Evolutionary conservation across 2,888 invertebrate genomes (phyloP), one percentile per base, ranked within the genome.

Genomic region (Hypsopygia costalis): DNA sequence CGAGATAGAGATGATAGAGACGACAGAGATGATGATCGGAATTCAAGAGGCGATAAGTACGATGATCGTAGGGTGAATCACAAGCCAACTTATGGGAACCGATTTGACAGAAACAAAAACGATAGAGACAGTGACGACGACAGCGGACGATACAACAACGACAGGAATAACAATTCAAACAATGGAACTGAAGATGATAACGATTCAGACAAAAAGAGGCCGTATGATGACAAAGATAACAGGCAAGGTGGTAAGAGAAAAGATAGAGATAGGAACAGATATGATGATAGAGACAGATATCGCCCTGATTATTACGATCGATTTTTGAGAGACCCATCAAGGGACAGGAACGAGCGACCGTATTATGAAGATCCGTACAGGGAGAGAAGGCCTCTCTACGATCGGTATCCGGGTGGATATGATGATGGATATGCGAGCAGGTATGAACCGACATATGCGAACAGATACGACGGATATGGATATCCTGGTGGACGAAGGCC

Each of bases 221-320:
- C 58, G 4, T 62, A 68, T 16, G 81, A 82, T 32, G 75, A 76
- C 27, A 79, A 78, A 25, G 66, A 55, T 11, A 53, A 50, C 16
- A 57, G 65, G 43, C 63, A 67, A 0, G 64, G 69, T 36, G 60
- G 76, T 0, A 59, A 69, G 10, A 52, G 52, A 37, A 49, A 20
- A 28, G 71, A 75, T 44, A 49, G 55, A 21, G 62, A 72, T 34
- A 62, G 67, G 41, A 49, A 58, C 27, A 60, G 79, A 49, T 60
- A 81, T 36, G 78, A 79, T 7, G 81, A 85, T 27, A 69, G 85
- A 45, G 86, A 86, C 31, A 73, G 80, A 46, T 85, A 86, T 41
- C 69, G 79, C n/a, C 80, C 79, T 6, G 85, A 86, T 46, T 81
- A 86, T 36, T 86, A 86, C 41, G 85, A 87, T 27, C 69, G 83